Conservation (phyloP, 2,113 vertebrate species). For the Ascaphus truei region DNA sequence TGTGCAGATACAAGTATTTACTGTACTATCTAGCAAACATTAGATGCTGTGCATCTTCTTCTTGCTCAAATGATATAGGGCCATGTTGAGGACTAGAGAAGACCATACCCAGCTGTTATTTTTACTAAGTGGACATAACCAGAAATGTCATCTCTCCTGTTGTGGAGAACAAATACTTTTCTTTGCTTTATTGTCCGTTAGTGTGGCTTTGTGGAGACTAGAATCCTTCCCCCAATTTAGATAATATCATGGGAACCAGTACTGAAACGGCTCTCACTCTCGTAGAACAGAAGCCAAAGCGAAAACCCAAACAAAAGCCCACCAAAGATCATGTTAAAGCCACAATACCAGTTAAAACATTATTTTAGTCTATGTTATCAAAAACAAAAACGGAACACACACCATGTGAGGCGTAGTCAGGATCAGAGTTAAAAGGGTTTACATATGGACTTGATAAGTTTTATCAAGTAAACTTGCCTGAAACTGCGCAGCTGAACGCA, state of each 20-base stretch:
- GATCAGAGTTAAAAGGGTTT: background rate
- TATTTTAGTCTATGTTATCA: conserved; percentile 1
- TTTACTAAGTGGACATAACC: too few species aligned
- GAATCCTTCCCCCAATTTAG: background rate
- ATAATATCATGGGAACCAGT: background rate
- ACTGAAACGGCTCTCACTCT: background rate
- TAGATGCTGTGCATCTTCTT: too few species aligned
- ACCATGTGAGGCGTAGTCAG: background rate
- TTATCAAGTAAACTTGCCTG: conserved; percentile 28
- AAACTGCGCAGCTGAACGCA: conserved; percentile 27
- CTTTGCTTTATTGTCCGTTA: background rate
- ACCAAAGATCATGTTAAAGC: background rate
- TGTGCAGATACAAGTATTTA: too few species aligned
- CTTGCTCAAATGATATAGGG: too few species aligned
- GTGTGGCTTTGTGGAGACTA: background rate
- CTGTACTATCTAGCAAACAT: too few species aligned
- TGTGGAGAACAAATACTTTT: too few species aligned
- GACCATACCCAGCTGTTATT: too few species aligned
- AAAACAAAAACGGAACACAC: too few species aligned
- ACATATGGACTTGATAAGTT: background rate
- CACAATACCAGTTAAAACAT: background rate
- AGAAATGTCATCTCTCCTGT: too few species aligned
- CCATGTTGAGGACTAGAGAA: too few species aligned
- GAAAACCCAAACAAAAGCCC: background rate
- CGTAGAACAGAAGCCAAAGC: background rate